phyloP scores from a whole-genome alignment of 2,113 vertebrate genomes.

The Cricetomys ansorgei region DNA sequence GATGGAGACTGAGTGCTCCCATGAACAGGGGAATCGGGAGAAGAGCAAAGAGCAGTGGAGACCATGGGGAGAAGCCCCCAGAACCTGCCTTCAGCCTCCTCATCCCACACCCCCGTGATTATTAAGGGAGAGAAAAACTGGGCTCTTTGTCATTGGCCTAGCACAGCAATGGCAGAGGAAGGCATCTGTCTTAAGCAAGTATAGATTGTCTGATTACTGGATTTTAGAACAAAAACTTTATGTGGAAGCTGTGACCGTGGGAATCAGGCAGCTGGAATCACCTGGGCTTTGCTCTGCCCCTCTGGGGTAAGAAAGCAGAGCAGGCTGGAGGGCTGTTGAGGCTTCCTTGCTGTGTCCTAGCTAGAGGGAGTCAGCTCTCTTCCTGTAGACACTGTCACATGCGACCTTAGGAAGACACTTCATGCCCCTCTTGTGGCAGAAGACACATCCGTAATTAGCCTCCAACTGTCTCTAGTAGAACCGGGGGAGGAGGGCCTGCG shows the following conservation, averaged over 20 bases:
- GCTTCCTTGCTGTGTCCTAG: background rate
- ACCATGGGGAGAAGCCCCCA: fast-evolving
- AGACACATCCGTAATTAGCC: conserved; percentile 6
- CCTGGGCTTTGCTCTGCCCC: background rate
- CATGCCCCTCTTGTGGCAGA: background rate
- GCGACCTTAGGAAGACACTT: background rate
- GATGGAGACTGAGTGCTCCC: background rate
- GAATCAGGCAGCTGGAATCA: background rate
- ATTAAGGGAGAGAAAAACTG: background rate
- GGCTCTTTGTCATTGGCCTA: background rate
- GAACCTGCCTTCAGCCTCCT: background rate
- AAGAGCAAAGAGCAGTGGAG: background rate
- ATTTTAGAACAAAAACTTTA: background rate
- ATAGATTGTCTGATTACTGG: background rate
- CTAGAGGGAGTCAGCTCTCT: background rate
- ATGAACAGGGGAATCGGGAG: background rate
- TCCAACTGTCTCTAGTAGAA: background rate
- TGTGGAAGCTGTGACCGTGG: background rate
- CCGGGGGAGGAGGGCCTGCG: background rate
- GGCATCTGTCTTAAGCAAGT: background rate
- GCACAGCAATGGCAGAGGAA: background rate
- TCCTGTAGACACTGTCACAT: background rate
- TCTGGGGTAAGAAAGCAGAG: background rate
- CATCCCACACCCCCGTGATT: background rate
- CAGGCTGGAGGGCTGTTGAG: background rate